Percentiles rank a stretch among this genome's conserved stretches.
Conservation (phyloP, 2,888 invertebrate genomes). For the Spatulosminthurus flaviceps region DNA sequence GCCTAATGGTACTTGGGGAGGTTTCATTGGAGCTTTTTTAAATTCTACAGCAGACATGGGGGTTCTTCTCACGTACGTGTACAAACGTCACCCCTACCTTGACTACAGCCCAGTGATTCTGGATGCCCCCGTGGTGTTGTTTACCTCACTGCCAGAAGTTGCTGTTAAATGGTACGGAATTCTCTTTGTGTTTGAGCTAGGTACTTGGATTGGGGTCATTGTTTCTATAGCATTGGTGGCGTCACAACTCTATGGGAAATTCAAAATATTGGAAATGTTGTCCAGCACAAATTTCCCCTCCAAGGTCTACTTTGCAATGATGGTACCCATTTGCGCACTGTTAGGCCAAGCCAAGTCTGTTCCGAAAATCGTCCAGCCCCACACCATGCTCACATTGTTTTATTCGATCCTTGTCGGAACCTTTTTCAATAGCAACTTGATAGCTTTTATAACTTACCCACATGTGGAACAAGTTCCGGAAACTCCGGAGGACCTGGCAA, state of each 20-base stretch:
- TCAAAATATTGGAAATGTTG: too few species aligned
- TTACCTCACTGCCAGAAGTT: slow-evolving; percentile 2
- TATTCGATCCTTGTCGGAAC: not conserved
- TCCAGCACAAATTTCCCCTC: too few species aligned
- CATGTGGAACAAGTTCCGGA: not conserved
- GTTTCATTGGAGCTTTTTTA: not conserved
- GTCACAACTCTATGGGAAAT: not conserved
- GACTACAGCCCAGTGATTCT: not conserved
- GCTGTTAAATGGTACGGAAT: slow-evolving; percentile 26
- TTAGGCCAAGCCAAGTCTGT: not conserved
- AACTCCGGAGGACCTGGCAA: not conserved
- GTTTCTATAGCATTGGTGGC: not conserved
- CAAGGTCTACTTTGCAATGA: too few species aligned
- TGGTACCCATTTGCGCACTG: slow-evolving; percentile 1
- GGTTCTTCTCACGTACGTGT: not conserved
- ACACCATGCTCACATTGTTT: too few species aligned
- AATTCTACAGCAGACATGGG: not conserved
- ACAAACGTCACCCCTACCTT: not conserved
- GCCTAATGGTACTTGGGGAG: slow-evolving; percentile 15
- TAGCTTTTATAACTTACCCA: slow-evolving; percentile 12
- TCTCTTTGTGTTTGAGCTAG: not conserved
- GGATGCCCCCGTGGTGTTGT: not conserved
- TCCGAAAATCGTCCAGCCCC: too few species aligned
- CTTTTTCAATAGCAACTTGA: not conserved
- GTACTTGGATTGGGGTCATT: not conserved